Percentiles rank a stretch among this genome's conserved stretches.
These are phyloP conservation scores for Macroramphosus scolopax DNA, from an alignment of 2,797 vertebrate genomes.

Conservation along the genomic window DNA sequence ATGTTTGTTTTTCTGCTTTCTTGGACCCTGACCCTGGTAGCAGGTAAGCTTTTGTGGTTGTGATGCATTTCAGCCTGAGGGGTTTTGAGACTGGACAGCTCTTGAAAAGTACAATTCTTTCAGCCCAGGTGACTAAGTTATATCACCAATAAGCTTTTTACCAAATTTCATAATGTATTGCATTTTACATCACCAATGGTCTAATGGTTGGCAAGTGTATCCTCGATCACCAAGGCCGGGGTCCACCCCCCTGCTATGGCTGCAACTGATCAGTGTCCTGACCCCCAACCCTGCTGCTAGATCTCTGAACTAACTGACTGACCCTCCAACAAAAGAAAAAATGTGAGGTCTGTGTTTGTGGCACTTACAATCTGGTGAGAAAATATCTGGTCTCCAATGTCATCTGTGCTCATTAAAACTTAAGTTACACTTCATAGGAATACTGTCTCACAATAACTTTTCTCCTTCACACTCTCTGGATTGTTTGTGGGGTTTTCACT, in stretches of 20 bases:
- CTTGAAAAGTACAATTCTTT: not conserved
- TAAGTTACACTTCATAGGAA: constrained; percentile 14
- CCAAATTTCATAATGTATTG: no score
- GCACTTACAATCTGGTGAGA: constrained; percentile 6
- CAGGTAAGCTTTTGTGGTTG: not conserved
- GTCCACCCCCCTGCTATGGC: not conserved
- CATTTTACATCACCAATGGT: not conserved
- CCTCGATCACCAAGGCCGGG: not conserved
- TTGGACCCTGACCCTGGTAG: constrained; percentile 5
- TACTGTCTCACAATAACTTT: constrained; percentile 4
- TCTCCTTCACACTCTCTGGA: constrained; percentile 1
- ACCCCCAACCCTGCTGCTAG: not conserved
- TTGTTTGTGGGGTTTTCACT: constrained; percentile 21
- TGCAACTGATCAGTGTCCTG: not conserved
- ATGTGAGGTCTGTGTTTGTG: constrained; percentile 1
- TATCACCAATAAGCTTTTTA: no score
- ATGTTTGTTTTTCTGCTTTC: constrained; percentile 6
- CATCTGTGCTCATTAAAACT: constrained; percentile 26
- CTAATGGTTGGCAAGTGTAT: not conserved
- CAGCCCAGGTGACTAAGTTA: no score
- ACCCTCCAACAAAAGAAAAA: constrained; percentile 4
- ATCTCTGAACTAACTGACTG: constrained; percentile 2
- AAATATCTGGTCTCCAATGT: constrained; percentile 26
- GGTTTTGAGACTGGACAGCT: not conserved
- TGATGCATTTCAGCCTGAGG: not conserved